Base-by-base conservation (phyloP, 2,113 vertebrate genomes). In the Malurus alboscapulatus region DNA sequence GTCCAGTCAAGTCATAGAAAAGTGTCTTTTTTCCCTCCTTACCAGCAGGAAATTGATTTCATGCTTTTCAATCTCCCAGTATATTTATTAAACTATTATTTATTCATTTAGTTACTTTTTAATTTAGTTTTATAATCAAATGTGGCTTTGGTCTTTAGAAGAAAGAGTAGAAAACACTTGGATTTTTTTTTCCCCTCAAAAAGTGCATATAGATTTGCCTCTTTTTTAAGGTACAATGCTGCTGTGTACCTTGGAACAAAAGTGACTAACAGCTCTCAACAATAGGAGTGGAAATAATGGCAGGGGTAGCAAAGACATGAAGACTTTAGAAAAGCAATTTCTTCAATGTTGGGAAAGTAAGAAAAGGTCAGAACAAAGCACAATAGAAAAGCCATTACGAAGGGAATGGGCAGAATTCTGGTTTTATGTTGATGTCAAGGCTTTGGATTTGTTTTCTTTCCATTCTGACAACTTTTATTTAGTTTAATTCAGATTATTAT, bases 351-450 rank as follows among this genome's bases (percentile, higher is more conserved):
- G 95, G 87, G 87, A 96, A 97, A 94, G 93, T 94, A 97, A 96
- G 94, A 78, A 95, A 96, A 97, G 97, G 97, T 97, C 97, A 97
- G 91, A 95, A 84, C 30, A 69, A 95, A 96, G 85, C 30, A 90
- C 93, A 95, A 78, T 92, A 96, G 96, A 97, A 97, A 96, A 97
- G 87, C 91, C 71, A 88, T 97, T 97, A 77, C 95, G 92, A 95
- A 91, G 93, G 90, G 79, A 95, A 94, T 75, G 78, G 93, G 84
- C 79, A 91, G 95, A 96, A 89, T 88, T 95, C 91, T 97, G 75
- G 88, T 97, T 98, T 98, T 97, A 93, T 97, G 93, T 93, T 91
- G 84, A 95, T 97, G 96, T 97, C 97, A 98, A 88, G 92, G 88
- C 79, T 97, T 87, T 61, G 87, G 92, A 91, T 95, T 97, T 98